Evolutionary conservation across 2,797 vertebrate species (phyloP), one percentile per base, ranked within the genome.

Genomic region (Emys orbicularis): DNA sequence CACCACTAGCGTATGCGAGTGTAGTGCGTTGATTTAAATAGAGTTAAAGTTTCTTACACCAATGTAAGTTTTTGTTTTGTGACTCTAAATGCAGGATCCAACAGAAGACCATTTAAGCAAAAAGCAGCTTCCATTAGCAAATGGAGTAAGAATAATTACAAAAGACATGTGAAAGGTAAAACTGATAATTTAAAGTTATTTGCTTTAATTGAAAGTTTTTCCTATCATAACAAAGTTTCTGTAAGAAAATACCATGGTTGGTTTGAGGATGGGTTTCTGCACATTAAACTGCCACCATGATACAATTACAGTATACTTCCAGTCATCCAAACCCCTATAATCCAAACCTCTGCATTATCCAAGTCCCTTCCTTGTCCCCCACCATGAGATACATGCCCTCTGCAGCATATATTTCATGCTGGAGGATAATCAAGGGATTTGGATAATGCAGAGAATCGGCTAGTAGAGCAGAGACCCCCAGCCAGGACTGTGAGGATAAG

Each of bases 121-220:
- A 0, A 86, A 95, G 72, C 3, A 12, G 65, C 65, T 4, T 5
- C 13, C 31, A 41, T 52, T 59, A 61, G 21, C 3, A 37, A 68
- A 54, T 88, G 59, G 52, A 50, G 37, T n/a, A 2, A 86, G 41
- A 88, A 16, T 65, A 65, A 65, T 59, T 0, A 8, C 21, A 74
- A 56, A 80, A 21, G 81, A 47, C 5, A 16, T 6, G 27, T 44
- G 29, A 74, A 3, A 90, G 5, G 3, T 5, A 11, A 84, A 87
- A 34, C 88, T 79, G 25, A 95, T 94, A 76, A 27, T 89, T 25
- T 47, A 86, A 83, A 31, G 74, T 86, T 0, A 49, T 61, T 68
- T 89, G 11, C 53, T 95, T 90, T 82, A 80, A 7, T 34, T 92
- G 47, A 86, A 81, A 91, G 87, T 54, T 57, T 84, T 53, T 83